Evolutionary conservation across 2,113 vertebrate genomes (phyloP).

Genomic region (Erythrolamprus reginae): DNA sequence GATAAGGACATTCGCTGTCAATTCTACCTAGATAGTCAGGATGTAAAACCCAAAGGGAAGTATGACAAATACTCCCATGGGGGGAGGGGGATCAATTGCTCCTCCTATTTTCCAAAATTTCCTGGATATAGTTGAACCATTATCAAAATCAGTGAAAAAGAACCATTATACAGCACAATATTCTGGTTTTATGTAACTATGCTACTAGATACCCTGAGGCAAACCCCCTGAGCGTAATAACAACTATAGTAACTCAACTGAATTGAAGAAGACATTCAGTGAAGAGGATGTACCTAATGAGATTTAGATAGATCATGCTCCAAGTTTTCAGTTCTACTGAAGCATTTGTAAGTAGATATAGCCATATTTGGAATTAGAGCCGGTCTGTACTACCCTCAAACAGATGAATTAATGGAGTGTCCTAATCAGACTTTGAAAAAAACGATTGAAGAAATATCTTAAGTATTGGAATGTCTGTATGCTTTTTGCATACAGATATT

Average conservation of each 20-base stretch:
- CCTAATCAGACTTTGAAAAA: neutral
- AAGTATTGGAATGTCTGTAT: neutral
- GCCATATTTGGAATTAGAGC: neutral
- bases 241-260: neutral
- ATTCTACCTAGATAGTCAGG: neutral
- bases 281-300: neutral
- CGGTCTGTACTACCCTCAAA: neutral
- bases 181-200: neutral
- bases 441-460: neutral
- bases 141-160: neutral
- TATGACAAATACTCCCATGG: neutral
- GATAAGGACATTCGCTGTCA: neutral
- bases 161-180: neutral
- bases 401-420: neutral
- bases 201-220: neutral
- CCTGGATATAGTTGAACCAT: neutral
- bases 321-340: neutral
- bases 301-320: neutral
- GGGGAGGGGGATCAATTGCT: neutral
- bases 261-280: neutral
- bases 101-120: neutral
- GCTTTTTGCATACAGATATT: too few species aligned
- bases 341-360: neutral
- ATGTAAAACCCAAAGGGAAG: neutral
- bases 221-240: neutral